Base-by-base conservation (phyloP, 2,888 invertebrate species). In the Unio delphinus region DNA sequence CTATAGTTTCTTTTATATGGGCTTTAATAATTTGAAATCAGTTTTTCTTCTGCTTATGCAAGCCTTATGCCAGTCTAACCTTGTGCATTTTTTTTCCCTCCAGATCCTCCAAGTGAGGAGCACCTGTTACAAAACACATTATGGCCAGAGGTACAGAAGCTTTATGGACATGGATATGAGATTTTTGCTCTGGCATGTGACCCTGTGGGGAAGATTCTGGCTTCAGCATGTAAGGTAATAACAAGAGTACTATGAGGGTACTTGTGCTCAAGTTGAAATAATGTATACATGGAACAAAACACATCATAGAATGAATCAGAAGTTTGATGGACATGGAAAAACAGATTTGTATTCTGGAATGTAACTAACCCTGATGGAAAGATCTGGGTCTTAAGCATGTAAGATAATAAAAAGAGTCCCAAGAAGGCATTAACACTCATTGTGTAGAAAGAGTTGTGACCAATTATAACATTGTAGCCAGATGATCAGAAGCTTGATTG, bases 81-180 rank as follows among this genome's bases (percentile, higher is more conserved):
- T 8, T 61, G 2, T 61, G 23, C 28, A 23, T 63, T 54, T 26
- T 56, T 57, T 5, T n/a, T 45, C 34, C 17, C 20, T 70, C 20
- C 89, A 95, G 95, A 92, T 75, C 97, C 97, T 0, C 97, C 98
- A 0, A 95, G 95, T 2, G 98, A 99, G 90, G 98, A 98, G 90
- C 94, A 94, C 6, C 91, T 99, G 17, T 92, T 96, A 91, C 96
- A 97, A 91, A 95, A 96, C 89, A 98, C 98, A 0, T 91, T 99
- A 0, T 99, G 99, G 99, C 98, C 98, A 0, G 99, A 99, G 91
- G 91, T 93, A 28, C 95, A 96, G 87, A 99, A 99, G 90, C 91
- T 99, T 45, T 99, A 99, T 90, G 99, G 98, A 0, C 99, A 99
- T 91, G 98, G 98, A 4, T 96, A 96, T 91, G 99, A 99, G 90